Evolutionary conservation across 1,140 invertebrate species (phyloP).

Genomic region (Leptestheria dahalacensis): DNA sequence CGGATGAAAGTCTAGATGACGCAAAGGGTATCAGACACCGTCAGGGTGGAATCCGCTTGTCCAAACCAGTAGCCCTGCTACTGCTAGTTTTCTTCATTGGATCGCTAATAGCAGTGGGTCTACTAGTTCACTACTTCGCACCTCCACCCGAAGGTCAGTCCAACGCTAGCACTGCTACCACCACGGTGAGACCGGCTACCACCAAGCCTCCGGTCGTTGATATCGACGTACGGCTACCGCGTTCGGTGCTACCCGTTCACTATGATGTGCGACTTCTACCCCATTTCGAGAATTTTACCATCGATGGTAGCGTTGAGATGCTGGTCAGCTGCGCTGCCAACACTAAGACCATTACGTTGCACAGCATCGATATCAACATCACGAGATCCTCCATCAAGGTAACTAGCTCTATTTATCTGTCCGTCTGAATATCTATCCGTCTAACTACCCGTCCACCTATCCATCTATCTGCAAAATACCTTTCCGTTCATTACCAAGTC

Average conservation of each 20-base stretch:
- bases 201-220: neutral
- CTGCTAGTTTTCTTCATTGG: too few species aligned
- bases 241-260: constrained; percentile 2
- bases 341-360: neutral
- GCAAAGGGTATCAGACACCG: too few species aligned
- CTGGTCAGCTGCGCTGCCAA: neutral
- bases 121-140: too few species aligned
- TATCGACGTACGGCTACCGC: neutral
- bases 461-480: neutral
- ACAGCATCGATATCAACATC: constrained; percentile 5
- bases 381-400: constrained; percentile 2
- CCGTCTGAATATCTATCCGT: too few species aligned
- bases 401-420: too few species aligned
- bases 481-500: neutral
- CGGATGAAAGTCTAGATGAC: too few species aligned
- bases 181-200: neutral
- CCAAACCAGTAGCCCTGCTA: too few species aligned
- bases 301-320: neutral
- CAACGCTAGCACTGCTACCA: neutral
- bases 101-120: too few species aligned
- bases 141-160: too few species aligned
- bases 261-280: neutral
- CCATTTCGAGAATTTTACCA: constrained; percentile 3
- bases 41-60: too few species aligned
- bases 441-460: too few species aligned